Evolutionary conservation across 2,888 invertebrate species (phyloP), one percentile per base, ranked within the genome.

Genomic region (Acanthosepion lycidas): DNA sequence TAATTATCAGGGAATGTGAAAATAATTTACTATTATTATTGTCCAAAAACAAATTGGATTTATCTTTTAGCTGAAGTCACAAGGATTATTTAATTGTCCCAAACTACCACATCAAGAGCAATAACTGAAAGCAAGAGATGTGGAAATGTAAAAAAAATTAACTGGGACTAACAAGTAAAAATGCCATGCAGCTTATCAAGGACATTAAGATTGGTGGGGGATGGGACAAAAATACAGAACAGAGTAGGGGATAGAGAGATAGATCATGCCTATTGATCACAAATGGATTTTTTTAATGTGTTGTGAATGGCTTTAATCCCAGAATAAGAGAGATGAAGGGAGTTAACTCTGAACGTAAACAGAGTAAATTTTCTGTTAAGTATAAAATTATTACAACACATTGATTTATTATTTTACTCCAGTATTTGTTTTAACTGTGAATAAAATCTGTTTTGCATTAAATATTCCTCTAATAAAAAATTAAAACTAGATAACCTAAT

Each of bases 271-370:
- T 78, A 78, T 33, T 78, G 33, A n/a, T 78, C n/a, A 78, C 33
- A n/a, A 33, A 64, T 64, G 6, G 26, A 8, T 42, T 42, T 42
- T 42, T 64, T 33, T 15, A 6, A 23, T 78, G 23, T 78, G 4
- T 9, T 78, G n/a, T 78, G 4, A 78, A 33, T 78, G 78, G 23
- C 78, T n/a, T 33, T 9, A 78, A 78, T 78, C 78, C 78, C 78
- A 78, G n/a, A 78, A 78, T n/a, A 78, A 18, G 78, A 78, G n/a
- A 78, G 78, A 78, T 78, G 78, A n/a, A 78, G 78, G 78, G 78
- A 78, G 78, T 9, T 78, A 78, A n/a, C 15, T 78, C 33, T 15
- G n/a, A 78, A 78, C n/a, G n/a, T n/a, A 18, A 78, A 12, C 33
- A 78, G 78, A 18, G 23, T 78, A n/a, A 78, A 78, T 28, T n/a